These are phyloP conservation scores for Perognathus longimembris DNA, from an alignment of 2,113 vertebrate species.

Conservation along the genomic window DNA sequence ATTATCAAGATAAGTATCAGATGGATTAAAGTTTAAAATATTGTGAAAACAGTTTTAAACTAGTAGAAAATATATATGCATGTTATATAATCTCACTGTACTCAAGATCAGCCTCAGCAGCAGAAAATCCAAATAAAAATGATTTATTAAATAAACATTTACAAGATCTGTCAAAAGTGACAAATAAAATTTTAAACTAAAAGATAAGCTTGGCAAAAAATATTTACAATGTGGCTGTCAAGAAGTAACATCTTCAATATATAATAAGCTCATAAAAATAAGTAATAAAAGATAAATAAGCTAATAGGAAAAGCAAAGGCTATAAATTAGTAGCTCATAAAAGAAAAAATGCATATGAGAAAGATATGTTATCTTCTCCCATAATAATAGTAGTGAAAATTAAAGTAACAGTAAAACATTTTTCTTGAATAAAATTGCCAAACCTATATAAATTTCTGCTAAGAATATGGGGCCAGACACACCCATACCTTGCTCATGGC, in stretches of 20 bases:
- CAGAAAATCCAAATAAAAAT: conserved; percentile 41
- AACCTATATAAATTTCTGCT: conserved; percentile 14
- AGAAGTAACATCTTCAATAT: conserved; percentile 18
- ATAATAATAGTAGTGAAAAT: conserved; percentile 28
- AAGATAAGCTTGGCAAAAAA: conserved; percentile 42
- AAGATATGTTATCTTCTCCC: conserved; percentile 24
- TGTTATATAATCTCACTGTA: conserved; percentile 24
- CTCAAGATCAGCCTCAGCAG: conserved; percentile 5
- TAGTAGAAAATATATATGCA: conserved; percentile 12
- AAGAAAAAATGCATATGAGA: background rate
- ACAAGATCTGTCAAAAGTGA: background rate
- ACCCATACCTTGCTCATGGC: background rate
- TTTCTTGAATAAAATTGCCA: conserved; percentile 24
- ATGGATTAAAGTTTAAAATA: conserved; percentile 71
- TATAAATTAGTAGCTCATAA: conserved; percentile 16
- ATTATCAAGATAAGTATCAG: conserved; percentile 64
- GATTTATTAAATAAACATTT: conserved; percentile 24
- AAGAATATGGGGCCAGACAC: background rate
- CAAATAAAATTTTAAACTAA: conserved; percentile 43
- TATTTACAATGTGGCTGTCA: background rate
- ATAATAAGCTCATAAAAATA: conserved; percentile 40
- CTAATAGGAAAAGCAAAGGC: conserved; percentile 27
- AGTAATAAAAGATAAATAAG: conserved; percentile 45
- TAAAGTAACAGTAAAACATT: conserved; percentile 40
- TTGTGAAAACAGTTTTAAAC: conserved; percentile 58